These are phyloP conservation scores for Hypotaenidia philippensis DNA, from an alignment of 2,797 vertebrate species.

Conservation along the genomic window DNA sequence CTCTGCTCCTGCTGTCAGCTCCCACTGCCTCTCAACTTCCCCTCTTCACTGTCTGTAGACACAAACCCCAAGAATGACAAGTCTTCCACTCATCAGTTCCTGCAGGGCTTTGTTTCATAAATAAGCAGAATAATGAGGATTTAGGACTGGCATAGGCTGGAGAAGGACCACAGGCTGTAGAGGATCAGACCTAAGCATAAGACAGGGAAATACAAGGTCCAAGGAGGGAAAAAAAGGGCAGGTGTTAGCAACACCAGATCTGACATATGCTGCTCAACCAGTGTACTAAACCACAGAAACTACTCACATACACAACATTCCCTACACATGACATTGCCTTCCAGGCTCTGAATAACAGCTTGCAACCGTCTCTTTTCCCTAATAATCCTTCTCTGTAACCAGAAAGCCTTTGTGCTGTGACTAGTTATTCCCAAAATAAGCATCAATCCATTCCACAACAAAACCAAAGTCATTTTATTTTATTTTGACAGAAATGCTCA, in stretches of 20 bases:
- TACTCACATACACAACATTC: fast-evolving
- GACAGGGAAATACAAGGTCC: background rate
- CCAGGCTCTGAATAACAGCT: background rate
- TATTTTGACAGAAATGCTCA: background rate
- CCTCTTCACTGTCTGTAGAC: background rate
- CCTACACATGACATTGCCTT: background rate
- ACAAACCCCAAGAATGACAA: background rate
- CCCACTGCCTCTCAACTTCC: background rate
- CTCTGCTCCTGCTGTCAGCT: background rate
- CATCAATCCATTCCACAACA: background rate
- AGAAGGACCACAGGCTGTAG: background rate
- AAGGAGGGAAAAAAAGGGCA: background rate
- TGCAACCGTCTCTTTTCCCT: background rate
- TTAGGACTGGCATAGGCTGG: background rate
- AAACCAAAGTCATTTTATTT: background rate
- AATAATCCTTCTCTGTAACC: background rate
- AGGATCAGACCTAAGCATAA: background rate
- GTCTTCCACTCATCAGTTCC: background rate
- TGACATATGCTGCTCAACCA: background rate
- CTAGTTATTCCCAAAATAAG: background rate
- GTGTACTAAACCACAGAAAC: background rate
- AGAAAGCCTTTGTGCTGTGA: background rate
- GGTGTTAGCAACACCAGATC: background rate
- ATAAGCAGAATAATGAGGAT: background rate
- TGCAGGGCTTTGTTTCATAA: background rate